Evolutionary conservation across 2,113 vertebrate species (phyloP), one percentile per base, ranked within the genome.

Genomic region (Zosterops pallidus): DNA sequence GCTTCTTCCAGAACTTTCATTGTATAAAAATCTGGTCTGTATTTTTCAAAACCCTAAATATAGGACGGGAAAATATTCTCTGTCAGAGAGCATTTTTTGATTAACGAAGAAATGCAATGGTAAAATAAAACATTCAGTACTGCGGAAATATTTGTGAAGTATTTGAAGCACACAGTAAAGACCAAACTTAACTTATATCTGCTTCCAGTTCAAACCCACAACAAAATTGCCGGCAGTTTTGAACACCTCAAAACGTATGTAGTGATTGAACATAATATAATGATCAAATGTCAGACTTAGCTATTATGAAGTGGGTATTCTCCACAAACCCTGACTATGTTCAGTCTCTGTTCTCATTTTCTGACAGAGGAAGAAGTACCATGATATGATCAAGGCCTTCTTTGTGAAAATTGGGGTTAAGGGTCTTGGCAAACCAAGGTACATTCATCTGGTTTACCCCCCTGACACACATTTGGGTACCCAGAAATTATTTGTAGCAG

Each of bases 401-500:
- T 88, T 72, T 72, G 84, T 72, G 68, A 83, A 94, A 88, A 88
- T 19, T 19, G 13, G 56, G 65, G 71, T 35, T 90, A 90, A 11
- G 37, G 17, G 7, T 79, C 69, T 87, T 90, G 83, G 77, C 86
- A 95, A 94, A 79, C 37, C 65, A 92, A 81, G 46, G 78, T 49
- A 50, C 50, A 88, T 44, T 85, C 70, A 94, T 88, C 55, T 86
- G 76, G 70, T 85, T 88, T 88, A 90, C 63, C 28, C 68, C 49
- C 29, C 68, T 75, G 60, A 89, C 46, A 91, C 28, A 72, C 1
- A 1, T 41, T 86, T 89, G 92, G 37, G 53, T 94, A 95, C 42
- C 41, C 81, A 96, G 69, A 59, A 75, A 93, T 92, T 88, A 96
- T 74, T 96, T 96, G 89, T 92, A 90, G 80, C 80, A 86, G 24